Evolutionary conservation across 2,888 invertebrate species (phyloP).

Genomic region (Catotricha subobsoleta): DNA sequence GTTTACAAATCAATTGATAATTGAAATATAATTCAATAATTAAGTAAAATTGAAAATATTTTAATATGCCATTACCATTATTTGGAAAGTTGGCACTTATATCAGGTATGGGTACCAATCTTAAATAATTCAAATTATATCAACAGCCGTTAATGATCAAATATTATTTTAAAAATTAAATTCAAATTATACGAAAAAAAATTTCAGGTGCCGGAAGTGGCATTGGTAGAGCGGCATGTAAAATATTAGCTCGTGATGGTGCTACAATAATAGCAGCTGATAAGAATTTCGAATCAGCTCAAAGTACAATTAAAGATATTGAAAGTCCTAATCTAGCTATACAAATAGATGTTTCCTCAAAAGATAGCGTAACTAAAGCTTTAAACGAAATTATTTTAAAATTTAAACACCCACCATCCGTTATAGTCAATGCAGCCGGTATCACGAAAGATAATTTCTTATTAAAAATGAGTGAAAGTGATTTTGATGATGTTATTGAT

Average conservation of each 20-base stretch:
- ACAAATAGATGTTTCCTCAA: constrained; percentile 49
- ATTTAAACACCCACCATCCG: constrained; percentile 51
- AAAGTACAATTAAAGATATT: constrained; percentile 43
- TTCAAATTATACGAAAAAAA: not conserved
- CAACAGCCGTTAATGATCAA: no score
- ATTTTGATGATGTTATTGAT: constrained; percentile 66
- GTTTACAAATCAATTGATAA: no score
- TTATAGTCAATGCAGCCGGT: constrained; percentile 79
- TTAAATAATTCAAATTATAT: no score
- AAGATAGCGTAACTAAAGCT: constrained; percentile 40
- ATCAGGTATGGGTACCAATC: no score
- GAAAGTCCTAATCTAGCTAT: constrained; percentile 23
- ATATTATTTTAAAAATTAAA: no score
- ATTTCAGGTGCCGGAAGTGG: constrained; percentile 74
- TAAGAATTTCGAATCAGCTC: constrained; percentile 44
- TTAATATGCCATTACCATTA: no score
- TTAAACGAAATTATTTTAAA: constrained; percentile 37
- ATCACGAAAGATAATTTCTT: constrained; percentile 73
- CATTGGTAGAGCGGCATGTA: constrained; percentile 72
- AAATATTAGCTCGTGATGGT: constrained; percentile 62
- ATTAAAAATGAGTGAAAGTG: constrained; percentile 59
- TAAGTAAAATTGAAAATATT: no score
- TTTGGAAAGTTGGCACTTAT: no score
- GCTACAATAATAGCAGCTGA: constrained; percentile 70
- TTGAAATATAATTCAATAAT: no score